Evolutionary conservation across 2,797 vertebrate genomes (phyloP).

Genomic region (Potorous gilbertii): DNA sequence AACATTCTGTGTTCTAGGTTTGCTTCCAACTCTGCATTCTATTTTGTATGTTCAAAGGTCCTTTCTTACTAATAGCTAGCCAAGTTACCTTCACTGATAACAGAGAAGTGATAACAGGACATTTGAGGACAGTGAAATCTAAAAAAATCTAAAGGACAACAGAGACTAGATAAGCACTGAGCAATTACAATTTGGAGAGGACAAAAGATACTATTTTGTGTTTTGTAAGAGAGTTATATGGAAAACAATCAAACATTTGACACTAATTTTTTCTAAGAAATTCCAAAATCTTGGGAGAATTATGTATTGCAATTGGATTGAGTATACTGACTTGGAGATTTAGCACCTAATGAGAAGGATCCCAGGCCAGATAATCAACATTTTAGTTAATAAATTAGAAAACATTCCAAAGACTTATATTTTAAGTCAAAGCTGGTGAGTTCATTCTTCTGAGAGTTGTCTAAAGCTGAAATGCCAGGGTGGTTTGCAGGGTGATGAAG

Average conservation of each 20-base stretch:
- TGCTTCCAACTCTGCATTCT: background rate
- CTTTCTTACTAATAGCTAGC: background rate
- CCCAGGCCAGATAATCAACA: constrained; percentile 1
- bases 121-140: background rate
- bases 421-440: background rate
- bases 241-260: background rate
- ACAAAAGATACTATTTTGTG: background rate
- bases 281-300: background rate
- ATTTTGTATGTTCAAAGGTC: background rate
- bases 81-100: background rate
- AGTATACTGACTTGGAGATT: background rate
- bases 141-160: background rate
- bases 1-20: background rate
- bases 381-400: background rate
- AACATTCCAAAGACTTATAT: background rate
- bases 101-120: fast-evolving
- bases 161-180: background rate
- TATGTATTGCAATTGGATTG: background rate
- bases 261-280: background rate
- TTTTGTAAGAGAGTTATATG: background rate
- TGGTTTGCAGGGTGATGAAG: background rate
- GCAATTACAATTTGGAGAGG: background rate
- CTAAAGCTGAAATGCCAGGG: background rate
- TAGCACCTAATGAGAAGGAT: background rate
- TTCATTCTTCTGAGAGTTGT: background rate